phyloP scores from a whole-genome alignment of 2,797 vertebrate genomes.

The Discoglossus pictus region DNA sequence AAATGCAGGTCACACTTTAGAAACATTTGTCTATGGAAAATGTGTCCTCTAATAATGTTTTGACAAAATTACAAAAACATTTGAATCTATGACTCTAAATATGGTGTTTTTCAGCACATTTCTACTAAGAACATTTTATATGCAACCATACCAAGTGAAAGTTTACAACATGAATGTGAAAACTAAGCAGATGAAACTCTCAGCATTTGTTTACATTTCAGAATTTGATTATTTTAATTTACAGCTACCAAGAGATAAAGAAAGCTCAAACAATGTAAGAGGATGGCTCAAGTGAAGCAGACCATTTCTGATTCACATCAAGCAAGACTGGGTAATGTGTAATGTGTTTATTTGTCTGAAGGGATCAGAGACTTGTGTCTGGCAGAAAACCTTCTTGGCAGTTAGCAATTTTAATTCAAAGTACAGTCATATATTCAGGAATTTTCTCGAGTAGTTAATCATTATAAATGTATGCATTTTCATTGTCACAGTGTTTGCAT shows the following conservation, averaged over 20 bases:
- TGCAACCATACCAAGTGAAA: constrained; percentile 7
- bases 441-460: constrained; percentile 28
- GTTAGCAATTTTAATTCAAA: constrained; percentile 6
- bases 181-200: not conserved
- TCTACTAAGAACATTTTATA: not conserved
- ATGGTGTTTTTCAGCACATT: no score
- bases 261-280: not conserved
- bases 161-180: constrained; percentile 1
- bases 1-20: no score
- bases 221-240: constrained; percentile 19
- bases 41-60: no score
- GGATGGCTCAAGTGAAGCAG: not conserved
- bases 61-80: no score
- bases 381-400: constrained; percentile 33
- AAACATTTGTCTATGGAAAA: no score
- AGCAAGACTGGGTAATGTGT: constrained; percentile 25
- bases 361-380: constrained; percentile 39
- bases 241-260: constrained; percentile 23
- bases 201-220: constrained; percentile 2
- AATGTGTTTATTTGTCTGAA: constrained; percentile 45
- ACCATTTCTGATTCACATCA: constrained; percentile 16
- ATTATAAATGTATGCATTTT: constrained; percentile 27
- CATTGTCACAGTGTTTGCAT: constrained; percentile 3
- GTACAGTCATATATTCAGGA: constrained; percentile 22
- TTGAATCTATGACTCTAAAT: no score